Conservation (phyloP, 2,113 vertebrate genomes). For the Oenanthe oenanthe region DNA sequence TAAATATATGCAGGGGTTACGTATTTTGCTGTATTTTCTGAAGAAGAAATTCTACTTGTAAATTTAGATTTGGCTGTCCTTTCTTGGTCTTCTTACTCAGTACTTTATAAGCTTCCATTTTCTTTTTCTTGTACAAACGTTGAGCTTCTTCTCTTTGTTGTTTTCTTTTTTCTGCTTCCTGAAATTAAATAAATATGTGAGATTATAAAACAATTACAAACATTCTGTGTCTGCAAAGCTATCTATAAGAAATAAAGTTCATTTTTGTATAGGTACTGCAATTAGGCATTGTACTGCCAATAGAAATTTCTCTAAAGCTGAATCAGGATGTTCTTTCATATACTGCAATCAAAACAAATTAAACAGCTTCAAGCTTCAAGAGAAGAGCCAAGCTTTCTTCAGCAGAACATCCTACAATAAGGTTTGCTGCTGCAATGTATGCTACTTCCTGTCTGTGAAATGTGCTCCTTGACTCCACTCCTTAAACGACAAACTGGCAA, state of each 20-base stretch:
- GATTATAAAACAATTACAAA: neutral
- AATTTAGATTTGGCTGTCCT: constrained; percentile 95
- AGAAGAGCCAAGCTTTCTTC: neutral
- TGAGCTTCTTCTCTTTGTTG: constrained; percentile 86
- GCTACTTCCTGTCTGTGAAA: neutral
- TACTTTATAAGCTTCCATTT: constrained; percentile 87
- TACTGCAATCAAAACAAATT: neutral
- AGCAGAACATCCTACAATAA: neutral
- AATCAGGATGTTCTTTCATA: neutral
- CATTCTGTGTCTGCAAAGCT: neutral
- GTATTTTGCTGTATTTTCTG: constrained; percentile 87
- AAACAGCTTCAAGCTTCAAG: neutral
- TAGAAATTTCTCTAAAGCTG: neutral
- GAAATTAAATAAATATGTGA: constrained; percentile 17
- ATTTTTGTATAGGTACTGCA: neutral
- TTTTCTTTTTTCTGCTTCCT: constrained; percentile 85
- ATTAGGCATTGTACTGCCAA: neutral
- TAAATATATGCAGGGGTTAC: neutral
- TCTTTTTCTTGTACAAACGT: constrained; percentile 88
- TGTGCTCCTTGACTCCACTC: neutral
- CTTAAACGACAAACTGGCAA: neutral
- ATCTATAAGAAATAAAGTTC: neutral
- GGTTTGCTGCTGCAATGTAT: neutral
- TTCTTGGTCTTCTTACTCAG: constrained; percentile 92
- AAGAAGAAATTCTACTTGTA: constrained; percentile 94